Base-by-base conservation (phyloP, 2,797 vertebrate genomes). In the Cirrhinus mrigala region DNA sequence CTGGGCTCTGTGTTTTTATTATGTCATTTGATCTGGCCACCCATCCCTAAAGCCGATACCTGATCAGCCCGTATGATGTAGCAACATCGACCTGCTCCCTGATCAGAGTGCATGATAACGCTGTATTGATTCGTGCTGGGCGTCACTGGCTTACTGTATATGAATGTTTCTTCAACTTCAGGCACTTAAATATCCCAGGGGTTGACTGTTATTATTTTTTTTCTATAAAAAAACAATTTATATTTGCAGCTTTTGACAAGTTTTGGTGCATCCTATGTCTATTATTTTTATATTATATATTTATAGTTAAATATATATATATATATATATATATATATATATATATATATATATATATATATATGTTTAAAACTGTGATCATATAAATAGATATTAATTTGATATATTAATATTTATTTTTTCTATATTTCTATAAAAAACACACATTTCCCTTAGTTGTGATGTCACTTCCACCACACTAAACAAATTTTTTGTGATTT, bases 11-110 rank as follows among this genome's bases (percentile, higher is more conserved):
- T 89, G 82, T 58, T 92, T 95, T 94, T 94, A 94, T 94, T 91
- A 92, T 93, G 92, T 91, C 90, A 92, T 92, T 94, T 94, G 91
- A 94, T 94, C 91, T 87, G 77, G 86, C 92, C 92, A 92, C 92
- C 93, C 89, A 91, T 91, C 84, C 68, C 91, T 7, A 85, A 83
- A 56, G 64, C 79, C 85, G 93, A 93, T 91, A 92, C 92, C 91
- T 91, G 94, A 92, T 93, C 91, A 90, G 91, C 40, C 64, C 12
- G 20, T 58, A 66, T 48, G 64, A 84, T 84, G 75, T 84, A 60
- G 52, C 18, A 46, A 33, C 82, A 84, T 77, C 11, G 33, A 56
- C n/a, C 75, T 87, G 93, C 92, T 91, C 91, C 91, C 92, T 91
- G 94, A 92, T 94, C 91, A 90, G 91, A 88, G 87, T 69, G 81